Evolutionary conservation across 2,113 vertebrate species (phyloP), one percentile per base, ranked within the genome.

Genomic region (Rafetus swinhoei): DNA sequence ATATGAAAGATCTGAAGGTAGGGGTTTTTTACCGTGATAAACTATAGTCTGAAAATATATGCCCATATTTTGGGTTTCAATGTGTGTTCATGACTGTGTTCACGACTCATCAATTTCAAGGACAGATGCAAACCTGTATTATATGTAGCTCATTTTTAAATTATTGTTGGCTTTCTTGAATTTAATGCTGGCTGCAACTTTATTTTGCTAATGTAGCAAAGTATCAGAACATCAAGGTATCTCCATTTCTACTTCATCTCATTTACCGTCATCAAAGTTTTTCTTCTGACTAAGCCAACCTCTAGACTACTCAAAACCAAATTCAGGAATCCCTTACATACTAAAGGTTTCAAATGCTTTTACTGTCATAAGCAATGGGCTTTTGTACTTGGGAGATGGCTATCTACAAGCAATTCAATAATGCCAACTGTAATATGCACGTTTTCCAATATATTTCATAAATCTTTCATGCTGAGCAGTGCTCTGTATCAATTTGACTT

Each of bases 291-390:
- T 29, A 89, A 93, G 90, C 12, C 53, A 89, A 10, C 84, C 80
- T 89, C 50, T 81, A 96, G 45, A 24, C 39, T 77, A n/a, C 45
- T 93, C 82, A 8, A 87, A 85, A 88, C 4, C 2, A 86, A 5
- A n/a, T 84, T 85, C 14, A 86, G 92, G 92, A 81, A 69, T 79
- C 69, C 93, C 57, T 90, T 77, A 91, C 82, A 93, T 72, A 32
- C 69, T 91, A n/a, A 16, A 82, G 22, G 92, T 35, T 5, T 91
- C 79, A 52, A 82, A 80, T 39, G 50, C 84, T 93, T 32, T 62
- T 86, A 83, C 52, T 81, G 56, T 62, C 82, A 60, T 29, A 56
- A 77, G 74, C 13, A 39, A 24, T 77, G 22, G 24, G 11, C 10
- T 24, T 27, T 76, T 77, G 50, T 50, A 25, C 24, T 50, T 77